A percentile compares a stretch with the other conserved stretches of the same genome.
Conservation (phyloP, 2,797 vertebrate genomes). For the Megaceryle alcyon region DNA sequence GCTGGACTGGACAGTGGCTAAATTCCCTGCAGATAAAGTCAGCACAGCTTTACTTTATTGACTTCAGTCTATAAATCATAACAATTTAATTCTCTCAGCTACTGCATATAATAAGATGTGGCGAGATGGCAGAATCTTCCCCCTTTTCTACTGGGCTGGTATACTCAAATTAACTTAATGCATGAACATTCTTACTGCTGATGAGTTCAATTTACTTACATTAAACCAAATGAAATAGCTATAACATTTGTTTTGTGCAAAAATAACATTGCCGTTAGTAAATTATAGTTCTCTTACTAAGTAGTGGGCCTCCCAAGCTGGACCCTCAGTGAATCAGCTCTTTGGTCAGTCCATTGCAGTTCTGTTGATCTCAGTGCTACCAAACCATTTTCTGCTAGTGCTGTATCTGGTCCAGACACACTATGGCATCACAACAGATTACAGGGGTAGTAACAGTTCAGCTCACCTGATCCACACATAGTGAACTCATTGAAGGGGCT, state of each 20-base stretch:
- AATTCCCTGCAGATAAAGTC: background rate
- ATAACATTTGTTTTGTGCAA: background rate
- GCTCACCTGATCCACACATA: background rate
- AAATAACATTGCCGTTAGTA: background rate
- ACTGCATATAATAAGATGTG: background rate
- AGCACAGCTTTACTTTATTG: background rate
- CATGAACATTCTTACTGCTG: background rate
- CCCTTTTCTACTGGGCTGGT: background rate
- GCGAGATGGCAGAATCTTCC: background rate
- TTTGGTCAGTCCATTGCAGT: background rate
- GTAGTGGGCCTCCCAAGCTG: background rate
- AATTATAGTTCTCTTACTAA: background rate
- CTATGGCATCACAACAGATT: background rate
- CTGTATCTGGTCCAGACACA: background rate
- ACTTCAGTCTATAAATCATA: background rate
- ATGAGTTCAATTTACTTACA: background rate
- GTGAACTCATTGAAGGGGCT: background rate
- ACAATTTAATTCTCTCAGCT: background rate
- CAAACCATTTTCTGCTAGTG: background rate
- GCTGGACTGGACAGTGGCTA: background rate
- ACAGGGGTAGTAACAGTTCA: fast-evolving
- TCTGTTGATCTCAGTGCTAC: background rate
- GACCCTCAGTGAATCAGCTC: background rate
- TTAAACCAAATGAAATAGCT: background rate
- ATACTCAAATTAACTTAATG: background rate